Conservation (phyloP, 2,113 vertebrate genomes). For the Hippocampus zosterae region DNA sequence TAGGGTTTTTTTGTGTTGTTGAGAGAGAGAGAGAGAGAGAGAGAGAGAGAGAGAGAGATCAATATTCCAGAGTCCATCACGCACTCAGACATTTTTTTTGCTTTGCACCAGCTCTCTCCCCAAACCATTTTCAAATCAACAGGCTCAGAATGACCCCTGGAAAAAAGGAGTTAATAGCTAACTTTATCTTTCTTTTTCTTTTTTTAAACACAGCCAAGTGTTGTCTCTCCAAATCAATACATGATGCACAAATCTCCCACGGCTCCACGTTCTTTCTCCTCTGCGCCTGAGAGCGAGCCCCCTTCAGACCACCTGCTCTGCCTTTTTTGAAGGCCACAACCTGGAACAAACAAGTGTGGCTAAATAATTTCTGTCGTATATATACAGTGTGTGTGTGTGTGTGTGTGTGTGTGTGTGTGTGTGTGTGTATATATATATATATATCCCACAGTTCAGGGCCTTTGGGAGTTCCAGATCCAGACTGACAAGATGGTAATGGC, state of each 20-base stretch:
- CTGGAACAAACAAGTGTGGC: neutral
- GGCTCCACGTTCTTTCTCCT: slow-evolving; percentile 52
- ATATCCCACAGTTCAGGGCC: too few relatives aligned
- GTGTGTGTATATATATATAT: neutral
- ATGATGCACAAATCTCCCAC: slow-evolving; percentile 70
- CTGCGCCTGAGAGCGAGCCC: slow-evolving; percentile 51
- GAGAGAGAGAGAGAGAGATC: slow-evolving; percentile 48
- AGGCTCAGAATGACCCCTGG: slow-evolving; percentile 59
- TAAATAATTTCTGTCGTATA: neutral
- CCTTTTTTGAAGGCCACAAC: neutral
- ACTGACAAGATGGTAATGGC: too few relatives aligned
- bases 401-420: too few relatives aligned
- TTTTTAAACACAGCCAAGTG: slow-evolving; percentile 73
- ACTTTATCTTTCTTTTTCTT: slow-evolving; percentile 69
- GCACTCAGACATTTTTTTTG: slow-evolving; percentile 44
- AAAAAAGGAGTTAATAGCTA: slow-evolving; percentile 69
- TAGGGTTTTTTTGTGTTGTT: slow-evolving; percentile 40
- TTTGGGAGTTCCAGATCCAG: too few relatives aligned
- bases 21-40: slow-evolving; percentile 10
- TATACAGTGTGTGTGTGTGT: too few relatives aligned
- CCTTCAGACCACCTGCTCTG: slow-evolving; percentile 51
- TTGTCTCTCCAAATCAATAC: slow-evolving; percentile 77
- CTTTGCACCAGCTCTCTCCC: slow-evolving; percentile 6
- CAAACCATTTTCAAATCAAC: slow-evolving; percentile 57
- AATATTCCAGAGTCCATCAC: slow-evolving; percentile 72